Base-by-base conservation (phyloP, 2,888 invertebrate species). In the Glyphotaelius pellucidus region DNA sequence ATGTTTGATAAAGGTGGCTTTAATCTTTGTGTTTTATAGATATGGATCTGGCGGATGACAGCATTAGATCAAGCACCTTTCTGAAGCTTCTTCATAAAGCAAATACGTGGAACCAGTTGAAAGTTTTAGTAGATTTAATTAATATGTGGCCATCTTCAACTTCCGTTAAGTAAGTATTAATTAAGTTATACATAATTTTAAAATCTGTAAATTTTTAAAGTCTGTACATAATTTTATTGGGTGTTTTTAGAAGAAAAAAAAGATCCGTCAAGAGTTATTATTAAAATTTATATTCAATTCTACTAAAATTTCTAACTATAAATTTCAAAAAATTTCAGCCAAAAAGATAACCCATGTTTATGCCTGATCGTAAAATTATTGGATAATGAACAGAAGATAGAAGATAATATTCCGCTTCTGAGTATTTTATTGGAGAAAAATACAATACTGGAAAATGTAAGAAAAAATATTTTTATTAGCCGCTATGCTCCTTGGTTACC, bases 71-170 rank as follows among this genome's bases (percentile, higher is more conserved):
- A 11, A 94, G 93, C 14, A 94, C 94, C 79, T 95, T 95, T 93
- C 67, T 90, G 1, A 93, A 94, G 92, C 94, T 95, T 91, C 89
- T 94, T 91, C 84, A 89, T 79, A 93, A 93, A 25, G 93, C 95
- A 0, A 94, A 94, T 94, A 93, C 95, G 7, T 95, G 95, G 95
- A 94, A 94, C 92, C 94, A 94, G 90, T 94, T 94, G 94, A 95
- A 95, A 93, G 95, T 95, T 85, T 94, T 96, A 0, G 95, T 95
- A 2, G 95, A 96, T 93, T 94, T 95, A 25, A 94, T 96, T 19
- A 94, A 94, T 87, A 95, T 95, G 94, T 96, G 96, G 96, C 96
- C 96, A 7, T 94, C 94, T 86, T n/a, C 86, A 25, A 52, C 35
- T 4, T 81, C 80, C 32, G 87, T 91, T 89, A 80, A 93, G 93